Evolutionary conservation across 2,113 vertebrate species (phyloP).

Genomic region (Eulacestoma nigropectus): DNA sequence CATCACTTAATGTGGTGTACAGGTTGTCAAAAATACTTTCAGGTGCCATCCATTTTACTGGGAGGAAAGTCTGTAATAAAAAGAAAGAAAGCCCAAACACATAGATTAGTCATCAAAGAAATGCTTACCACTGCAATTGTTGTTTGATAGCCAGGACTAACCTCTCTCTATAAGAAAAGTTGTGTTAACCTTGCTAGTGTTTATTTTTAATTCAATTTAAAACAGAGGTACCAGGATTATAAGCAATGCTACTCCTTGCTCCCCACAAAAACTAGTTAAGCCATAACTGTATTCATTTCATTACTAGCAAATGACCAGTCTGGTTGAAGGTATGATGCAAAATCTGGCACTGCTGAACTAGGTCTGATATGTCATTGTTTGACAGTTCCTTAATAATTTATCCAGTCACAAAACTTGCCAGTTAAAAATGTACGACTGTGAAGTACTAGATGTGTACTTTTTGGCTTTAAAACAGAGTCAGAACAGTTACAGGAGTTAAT

Average conservation of each 20-base stretch:
- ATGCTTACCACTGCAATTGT: background rate
- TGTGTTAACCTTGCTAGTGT: background rate
- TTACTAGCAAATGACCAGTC: background rate
- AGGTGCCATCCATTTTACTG: conserved; percentile 99
- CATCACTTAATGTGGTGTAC: conserved; percentile 94
- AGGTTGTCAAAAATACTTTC: conserved; percentile 99
- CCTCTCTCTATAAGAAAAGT: background rate
- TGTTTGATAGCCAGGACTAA: background rate
- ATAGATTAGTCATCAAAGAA: background rate
- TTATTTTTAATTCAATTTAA: background rate
- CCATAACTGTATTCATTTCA: background rate
- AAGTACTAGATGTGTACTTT: background rate
- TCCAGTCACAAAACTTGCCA: background rate
- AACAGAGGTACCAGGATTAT: background rate
- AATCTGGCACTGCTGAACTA: background rate
- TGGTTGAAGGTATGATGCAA: background rate
- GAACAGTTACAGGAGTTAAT: background rate
- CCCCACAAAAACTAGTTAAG: background rate
- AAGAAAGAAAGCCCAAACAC: background rate
- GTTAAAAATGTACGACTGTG: background rate
- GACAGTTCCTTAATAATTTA: background rate
- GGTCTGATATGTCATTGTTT: background rate
- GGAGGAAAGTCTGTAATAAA: conserved; percentile 87
- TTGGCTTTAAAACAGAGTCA: background rate
- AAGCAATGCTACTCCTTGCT: background rate